Percentiles rank a stretch among this genome's conserved stretches.
These are phyloP conservation scores for Pelecanus crispus DNA, from an alignment of 2,113 vertebrate species.

Conservation along the genomic window DNA sequence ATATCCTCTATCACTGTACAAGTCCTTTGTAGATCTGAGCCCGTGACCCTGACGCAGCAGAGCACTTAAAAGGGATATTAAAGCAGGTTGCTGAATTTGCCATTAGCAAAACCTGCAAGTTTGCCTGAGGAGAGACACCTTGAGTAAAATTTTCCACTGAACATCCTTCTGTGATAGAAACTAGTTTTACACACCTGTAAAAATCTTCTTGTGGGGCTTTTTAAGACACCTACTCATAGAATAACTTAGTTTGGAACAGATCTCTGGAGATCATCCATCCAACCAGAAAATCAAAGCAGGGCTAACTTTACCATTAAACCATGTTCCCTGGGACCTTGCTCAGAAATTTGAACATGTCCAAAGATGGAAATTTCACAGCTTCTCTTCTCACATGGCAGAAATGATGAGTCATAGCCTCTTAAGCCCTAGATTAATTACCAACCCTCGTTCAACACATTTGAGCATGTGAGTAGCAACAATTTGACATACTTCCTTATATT, in stretches of 20 bases:
- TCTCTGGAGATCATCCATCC: not conserved
- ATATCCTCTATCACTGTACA: not conserved
- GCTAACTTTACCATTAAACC: not conserved
- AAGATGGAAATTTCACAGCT: not conserved
- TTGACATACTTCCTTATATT: not conserved
- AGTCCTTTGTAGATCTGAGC: not conserved
- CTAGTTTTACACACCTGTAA: not conserved
- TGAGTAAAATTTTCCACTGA: not conserved
- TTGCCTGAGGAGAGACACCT: not conserved
- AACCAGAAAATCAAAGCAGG: not conserved
- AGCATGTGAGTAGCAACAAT: not conserved
- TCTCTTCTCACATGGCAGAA: not conserved
- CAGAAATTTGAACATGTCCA: not conserved
- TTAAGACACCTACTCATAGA: not conserved
- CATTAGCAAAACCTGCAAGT: not conserved
- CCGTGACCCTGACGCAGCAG: not conserved
- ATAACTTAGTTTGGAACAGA: not conserved
- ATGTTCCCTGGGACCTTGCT: not conserved
- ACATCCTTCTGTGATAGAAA: not conserved
- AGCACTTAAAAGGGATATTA: not conserved
- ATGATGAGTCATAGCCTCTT: not conserved
- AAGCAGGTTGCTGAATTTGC: not conserved
- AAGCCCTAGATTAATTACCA: not conserved
- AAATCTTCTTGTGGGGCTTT: not conserved
- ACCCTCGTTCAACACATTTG: fast-evolving